Conservation (phyloP, 2,113 vertebrate species). For the Neogobius melanostomus region DNA sequence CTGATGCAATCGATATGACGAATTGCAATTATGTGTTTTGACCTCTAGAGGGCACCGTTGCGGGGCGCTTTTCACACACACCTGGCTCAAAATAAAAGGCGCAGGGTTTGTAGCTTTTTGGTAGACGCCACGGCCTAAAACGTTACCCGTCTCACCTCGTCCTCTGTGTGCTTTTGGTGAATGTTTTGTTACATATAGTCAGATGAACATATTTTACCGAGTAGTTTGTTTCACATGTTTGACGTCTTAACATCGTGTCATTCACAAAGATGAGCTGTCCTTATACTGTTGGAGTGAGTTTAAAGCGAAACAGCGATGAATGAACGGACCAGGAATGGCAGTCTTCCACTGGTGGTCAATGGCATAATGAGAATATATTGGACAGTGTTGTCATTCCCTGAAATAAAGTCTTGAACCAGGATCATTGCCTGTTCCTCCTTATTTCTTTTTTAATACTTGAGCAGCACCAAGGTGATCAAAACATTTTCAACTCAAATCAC, state of each 20-base stretch:
- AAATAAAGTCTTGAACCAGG: constrained; percentile 59
- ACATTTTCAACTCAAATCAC: too few species aligned
- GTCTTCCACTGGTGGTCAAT: constrained; percentile 70
- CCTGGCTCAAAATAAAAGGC: constrained; percentile 21
- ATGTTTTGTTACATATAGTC: constrained; percentile 69
- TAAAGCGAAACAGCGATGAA: constrained; percentile 16
- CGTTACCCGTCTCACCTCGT: constrained; percentile 64
- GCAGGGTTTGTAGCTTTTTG: constrained; percentile 14
- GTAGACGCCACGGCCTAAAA: constrained; percentile 53
- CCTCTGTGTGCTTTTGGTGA: constrained; percentile 68
- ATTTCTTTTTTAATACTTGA: not conserved
- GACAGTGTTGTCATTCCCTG: constrained; percentile 66
- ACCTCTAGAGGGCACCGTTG: constrained; percentile 60
- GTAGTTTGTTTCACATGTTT: constrained; percentile 55
- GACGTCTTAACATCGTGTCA: constrained; percentile 54
- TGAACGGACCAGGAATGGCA: constrained; percentile 48
- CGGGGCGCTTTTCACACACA: constrained; percentile 28
- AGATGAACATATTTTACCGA: constrained; percentile 64
- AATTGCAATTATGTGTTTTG: constrained; percentile 8
- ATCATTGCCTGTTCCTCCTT: constrained; percentile 7
- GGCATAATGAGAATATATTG: constrained; percentile 55
- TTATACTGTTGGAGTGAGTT: constrained; percentile 17
- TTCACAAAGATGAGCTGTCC: constrained; percentile 43
- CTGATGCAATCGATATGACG: constrained; percentile 19
- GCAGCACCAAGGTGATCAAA: too few species aligned